Conservation (phyloP, 2,113 vertebrate genomes). For the Sceloporus undulatus region DNA sequence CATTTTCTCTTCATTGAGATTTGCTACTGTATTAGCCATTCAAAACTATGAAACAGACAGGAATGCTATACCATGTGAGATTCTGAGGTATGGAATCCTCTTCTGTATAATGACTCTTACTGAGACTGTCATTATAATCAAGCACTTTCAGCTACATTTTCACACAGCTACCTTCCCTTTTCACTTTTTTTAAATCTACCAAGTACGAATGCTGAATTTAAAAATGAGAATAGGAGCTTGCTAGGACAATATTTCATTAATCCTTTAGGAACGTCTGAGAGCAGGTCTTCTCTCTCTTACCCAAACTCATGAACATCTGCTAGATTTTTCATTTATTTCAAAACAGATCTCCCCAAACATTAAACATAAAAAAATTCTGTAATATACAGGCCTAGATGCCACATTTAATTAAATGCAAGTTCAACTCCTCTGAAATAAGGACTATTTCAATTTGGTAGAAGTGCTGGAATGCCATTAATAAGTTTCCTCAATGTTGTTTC, state of each 20-base stretch:
- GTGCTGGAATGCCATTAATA: neutral
- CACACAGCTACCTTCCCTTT: neutral
- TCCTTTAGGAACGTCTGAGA: neutral
- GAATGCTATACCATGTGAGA: neutral
- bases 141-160: neutral
- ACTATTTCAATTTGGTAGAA: neutral
- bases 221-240: neutral
- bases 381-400: neutral
- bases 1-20: conserved; percentile 9
- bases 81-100: neutral
- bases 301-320: neutral
- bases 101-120: neutral
- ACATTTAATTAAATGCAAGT: conserved; percentile 4
- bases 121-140: neutral
- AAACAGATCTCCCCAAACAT: neutral
- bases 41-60: conserved; percentile 14
- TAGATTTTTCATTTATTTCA: neutral
- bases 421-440: neutral
- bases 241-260: neutral
- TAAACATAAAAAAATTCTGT: neutral
- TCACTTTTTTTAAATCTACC: too few relatives aligned
- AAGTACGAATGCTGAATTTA: neutral
- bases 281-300: neutral
- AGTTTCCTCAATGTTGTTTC: neutral
- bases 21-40: conserved; percentile 12